Conservation (phyloP, 2,797 vertebrate species). For the Hypotaenidia philippensis region DNA sequence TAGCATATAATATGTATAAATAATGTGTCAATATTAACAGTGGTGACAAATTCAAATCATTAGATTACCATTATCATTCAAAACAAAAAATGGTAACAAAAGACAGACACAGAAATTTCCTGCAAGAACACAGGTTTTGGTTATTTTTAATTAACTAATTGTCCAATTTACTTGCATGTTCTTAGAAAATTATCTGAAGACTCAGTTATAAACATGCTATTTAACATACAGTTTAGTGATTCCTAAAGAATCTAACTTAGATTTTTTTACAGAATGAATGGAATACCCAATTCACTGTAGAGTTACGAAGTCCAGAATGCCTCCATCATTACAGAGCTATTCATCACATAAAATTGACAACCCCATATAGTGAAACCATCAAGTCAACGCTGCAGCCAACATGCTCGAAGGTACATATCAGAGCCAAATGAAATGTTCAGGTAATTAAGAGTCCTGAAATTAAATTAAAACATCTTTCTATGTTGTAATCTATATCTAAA, state of each 20-base stretch:
- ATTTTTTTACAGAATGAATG: not conserved
- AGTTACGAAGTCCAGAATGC: not conserved
- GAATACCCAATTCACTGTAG: not conserved
- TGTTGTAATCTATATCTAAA: not conserved
- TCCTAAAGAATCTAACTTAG: not conserved
- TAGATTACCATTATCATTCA: not conserved
- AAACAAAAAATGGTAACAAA: not conserved
- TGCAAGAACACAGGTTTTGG: not conserved
- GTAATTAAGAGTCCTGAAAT: constrained; percentile 39
- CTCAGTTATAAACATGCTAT: not conserved
- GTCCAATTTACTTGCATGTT: not conserved
- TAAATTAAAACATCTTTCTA: not conserved
- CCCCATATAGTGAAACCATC: constrained; percentile 40
- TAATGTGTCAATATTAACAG: not conserved
- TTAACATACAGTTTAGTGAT: not conserved
- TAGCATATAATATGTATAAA: not conserved
- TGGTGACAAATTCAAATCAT: not conserved
- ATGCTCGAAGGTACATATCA: constrained; percentile 7
- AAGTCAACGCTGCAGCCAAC: constrained; percentile 12
- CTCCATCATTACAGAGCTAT: not conserved
- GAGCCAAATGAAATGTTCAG: constrained; percentile 27
- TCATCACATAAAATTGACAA: constrained; percentile 35
- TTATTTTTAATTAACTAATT: not conserved
- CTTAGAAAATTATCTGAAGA: not conserved
- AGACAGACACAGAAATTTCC: not conserved